Evolutionary conservation across 2,888 invertebrate species (phyloP).

Genomic region (Ceramica pisi): DNA sequence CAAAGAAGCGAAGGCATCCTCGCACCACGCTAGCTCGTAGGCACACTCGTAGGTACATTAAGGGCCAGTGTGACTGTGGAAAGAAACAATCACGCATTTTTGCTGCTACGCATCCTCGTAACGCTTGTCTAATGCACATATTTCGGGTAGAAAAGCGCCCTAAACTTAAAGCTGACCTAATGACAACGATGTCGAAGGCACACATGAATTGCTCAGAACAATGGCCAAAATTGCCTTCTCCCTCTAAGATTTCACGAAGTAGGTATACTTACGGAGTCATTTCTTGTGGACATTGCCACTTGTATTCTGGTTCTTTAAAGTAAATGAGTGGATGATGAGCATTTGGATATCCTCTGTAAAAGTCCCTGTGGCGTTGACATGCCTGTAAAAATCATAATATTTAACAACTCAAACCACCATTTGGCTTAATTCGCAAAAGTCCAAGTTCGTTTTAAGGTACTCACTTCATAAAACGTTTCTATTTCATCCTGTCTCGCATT

Average conservation of each 20-base stretch:
- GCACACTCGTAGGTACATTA: too few species aligned
- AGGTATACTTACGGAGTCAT: constrained; percentile 86
- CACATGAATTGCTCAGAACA: background rate
- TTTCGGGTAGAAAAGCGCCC: too few species aligned
- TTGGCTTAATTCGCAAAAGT: too few species aligned
- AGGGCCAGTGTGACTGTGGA: too few species aligned
- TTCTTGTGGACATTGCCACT: constrained; percentile 90
- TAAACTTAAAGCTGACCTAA: too few species aligned
- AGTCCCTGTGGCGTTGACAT: constrained; percentile 91
- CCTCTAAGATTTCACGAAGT: too few species aligned
- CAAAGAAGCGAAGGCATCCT: too few species aligned
- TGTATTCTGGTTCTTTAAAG: constrained; percentile 88
- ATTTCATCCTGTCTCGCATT: constrained; percentile 84
- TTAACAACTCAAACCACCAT: background rate
- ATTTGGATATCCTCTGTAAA: constrained; percentile 91
- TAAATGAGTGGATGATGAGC: constrained; percentile 91
- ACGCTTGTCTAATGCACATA: too few species aligned
- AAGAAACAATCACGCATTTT: too few species aligned
- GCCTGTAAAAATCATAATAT: constrained; percentile 77
- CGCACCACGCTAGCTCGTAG: too few species aligned
- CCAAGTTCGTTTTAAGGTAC: constrained; percentile 16
- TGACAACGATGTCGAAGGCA: too few species aligned
- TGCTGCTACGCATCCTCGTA: too few species aligned
- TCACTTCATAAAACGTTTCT: constrained; percentile 86
- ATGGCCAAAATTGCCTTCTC: background rate